Evolutionary conservation across 2,113 vertebrate species (phyloP).

Genomic region (Heterochromis multidens): DNA sequence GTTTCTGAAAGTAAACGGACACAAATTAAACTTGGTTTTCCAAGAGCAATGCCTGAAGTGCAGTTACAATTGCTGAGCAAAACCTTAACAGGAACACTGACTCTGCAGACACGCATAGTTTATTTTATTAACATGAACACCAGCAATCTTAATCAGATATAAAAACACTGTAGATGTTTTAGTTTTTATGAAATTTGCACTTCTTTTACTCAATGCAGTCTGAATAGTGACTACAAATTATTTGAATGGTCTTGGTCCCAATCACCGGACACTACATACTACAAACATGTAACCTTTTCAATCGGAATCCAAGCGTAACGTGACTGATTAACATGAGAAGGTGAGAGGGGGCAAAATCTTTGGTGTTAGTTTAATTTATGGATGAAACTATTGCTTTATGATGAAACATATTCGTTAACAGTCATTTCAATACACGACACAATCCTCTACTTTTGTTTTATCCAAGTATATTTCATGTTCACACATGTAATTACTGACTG

Average conservation of each 20-base stretch:
- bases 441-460: not conserved
- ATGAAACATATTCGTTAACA: not conserved
- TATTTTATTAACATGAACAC: not conserved
- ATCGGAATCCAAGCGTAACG: too few relatives aligned
- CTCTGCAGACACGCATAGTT: not conserved
- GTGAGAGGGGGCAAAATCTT: not conserved
- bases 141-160: not conserved
- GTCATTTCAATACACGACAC: not conserved
- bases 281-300: too few relatives aligned
- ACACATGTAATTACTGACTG: not conserved
- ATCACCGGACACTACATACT: not conserved
- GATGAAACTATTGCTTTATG: not conserved
- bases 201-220: not conserved
- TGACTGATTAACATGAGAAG: not conserved
- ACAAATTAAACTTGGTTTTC: not conserved
- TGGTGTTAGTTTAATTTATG: not conserved
- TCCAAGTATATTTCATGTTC: not conserved
- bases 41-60: not conserved
- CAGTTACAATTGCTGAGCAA: not conserved
- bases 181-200: not conserved
- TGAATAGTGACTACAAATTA: not conserved
- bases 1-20: conserved; percentile 71
- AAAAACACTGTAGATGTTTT: not conserved
- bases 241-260: not conserved
- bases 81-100: not conserved